Evolutionary conservation across 1,140 invertebrate species (phyloP).

Genomic region (Manduca sexta): DNA sequence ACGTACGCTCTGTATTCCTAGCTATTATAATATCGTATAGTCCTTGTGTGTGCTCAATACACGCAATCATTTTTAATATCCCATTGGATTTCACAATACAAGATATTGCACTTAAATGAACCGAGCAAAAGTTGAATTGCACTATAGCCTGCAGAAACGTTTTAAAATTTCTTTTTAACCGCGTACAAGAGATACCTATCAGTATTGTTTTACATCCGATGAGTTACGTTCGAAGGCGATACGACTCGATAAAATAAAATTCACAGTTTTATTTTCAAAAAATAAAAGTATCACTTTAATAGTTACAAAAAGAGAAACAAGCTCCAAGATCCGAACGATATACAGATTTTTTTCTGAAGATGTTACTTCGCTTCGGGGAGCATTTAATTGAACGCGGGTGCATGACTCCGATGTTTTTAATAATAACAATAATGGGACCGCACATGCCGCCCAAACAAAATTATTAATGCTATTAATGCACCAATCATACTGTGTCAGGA

Average conservation of each 20-base stretch:
- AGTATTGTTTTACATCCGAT: slow-evolving; percentile 61
- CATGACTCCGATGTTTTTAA: slow-evolving; percentile 58
- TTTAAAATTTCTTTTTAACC: slow-evolving; percentile 60
- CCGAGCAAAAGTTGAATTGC: slow-evolving; percentile 43
- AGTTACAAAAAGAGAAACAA: slow-evolving; percentile 53
- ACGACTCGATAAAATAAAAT: slow-evolving; percentile 56
- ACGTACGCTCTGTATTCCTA: slow-evolving; percentile 1
- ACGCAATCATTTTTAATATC: slow-evolving; percentile 33
- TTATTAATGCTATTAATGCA: slow-evolving; percentile 22
- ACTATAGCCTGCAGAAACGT: slow-evolving; percentile 37
- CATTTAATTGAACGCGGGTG: slow-evolving; percentile 54
- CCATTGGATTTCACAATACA: slow-evolving; percentile 45
- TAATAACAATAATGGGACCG: slow-evolving; percentile 48
- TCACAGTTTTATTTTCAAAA: slow-evolving; percentile 52
- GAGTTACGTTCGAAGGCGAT: slow-evolving; percentile 51
- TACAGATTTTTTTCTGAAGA: slow-evolving; percentile 41
- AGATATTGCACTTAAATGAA: slow-evolving; percentile 60
- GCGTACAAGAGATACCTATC: slow-evolving; percentile 51
- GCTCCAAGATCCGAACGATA: slow-evolving; percentile 35
- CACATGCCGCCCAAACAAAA: slow-evolving; percentile 41
- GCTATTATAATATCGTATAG: slow-evolving; percentile 3
- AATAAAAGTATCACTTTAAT: slow-evolving; percentile 55
- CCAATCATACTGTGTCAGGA: background rate
- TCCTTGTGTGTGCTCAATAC: background rate
- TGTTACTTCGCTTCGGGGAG: slow-evolving; percentile 36